phyloP scores from a whole-genome alignment of 2,113 vertebrate genomes.

The Oxygymnocypris stewartii region DNA sequence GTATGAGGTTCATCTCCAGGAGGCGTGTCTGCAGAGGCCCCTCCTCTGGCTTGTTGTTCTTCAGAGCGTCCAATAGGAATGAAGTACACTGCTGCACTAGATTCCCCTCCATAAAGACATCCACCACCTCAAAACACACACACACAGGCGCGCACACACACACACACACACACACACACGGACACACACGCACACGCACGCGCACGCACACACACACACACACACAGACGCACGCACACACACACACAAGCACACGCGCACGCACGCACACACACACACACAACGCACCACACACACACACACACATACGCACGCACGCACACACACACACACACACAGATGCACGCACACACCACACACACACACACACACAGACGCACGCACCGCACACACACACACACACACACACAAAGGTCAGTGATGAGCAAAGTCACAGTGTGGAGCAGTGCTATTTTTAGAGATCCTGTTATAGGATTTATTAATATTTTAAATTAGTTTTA shows the following conservation, averaged over 20 bases:
- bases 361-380: background rate
- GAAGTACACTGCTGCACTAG: slow-evolving; percentile 93
- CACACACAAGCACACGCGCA: too few species aligned
- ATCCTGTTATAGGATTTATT: too few species aligned
- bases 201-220: too few species aligned
- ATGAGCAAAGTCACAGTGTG: background rate
- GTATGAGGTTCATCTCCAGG: slow-evolving; percentile 93
- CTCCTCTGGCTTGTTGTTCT: slow-evolving; percentile 86
- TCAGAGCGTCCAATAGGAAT: slow-evolving; percentile 87
- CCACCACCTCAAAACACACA: slow-evolving; percentile 82
- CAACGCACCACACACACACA: too few species aligned
- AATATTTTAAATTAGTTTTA: too few species aligned
- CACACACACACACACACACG: too few species aligned
- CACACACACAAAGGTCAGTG: background rate
- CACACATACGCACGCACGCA: too few species aligned
- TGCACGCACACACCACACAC: too few species aligned
- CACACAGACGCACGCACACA: too few species aligned
- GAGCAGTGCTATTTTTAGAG: background rate
- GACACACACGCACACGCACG: too few species aligned
- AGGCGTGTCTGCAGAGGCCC: slow-evolving; percentile 90
- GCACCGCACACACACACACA: slow-evolving; percentile 1
- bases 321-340: too few species aligned
- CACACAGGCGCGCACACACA: background rate
- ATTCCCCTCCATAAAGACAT: slow-evolving; percentile 94
- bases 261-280: too few species aligned